These are phyloP conservation scores for Bombylius major DNA, from an alignment of 2,888 invertebrate species.

Conservation along the genomic window DNA sequence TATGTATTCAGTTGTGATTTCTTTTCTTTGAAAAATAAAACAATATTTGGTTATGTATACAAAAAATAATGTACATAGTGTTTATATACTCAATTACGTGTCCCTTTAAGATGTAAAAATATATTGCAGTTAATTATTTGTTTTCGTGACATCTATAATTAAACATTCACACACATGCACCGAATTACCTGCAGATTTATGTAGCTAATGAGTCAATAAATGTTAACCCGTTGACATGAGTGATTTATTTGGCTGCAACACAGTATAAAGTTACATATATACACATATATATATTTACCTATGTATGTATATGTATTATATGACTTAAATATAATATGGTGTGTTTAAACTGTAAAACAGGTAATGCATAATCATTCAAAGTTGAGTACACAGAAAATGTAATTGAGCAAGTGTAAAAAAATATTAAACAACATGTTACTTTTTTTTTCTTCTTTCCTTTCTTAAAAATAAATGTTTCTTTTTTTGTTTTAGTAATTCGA, in stretches of 20 bases:
- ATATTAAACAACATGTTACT: background rate
- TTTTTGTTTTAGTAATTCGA: too few species aligned
- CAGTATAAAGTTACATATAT: background rate
- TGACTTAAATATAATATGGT: too few species aligned
- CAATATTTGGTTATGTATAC: too few species aligned
- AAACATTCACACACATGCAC: slow-evolving; percentile 18
- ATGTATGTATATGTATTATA: too few species aligned
- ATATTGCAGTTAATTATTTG: slow-evolving; percentile 21
- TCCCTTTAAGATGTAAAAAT: background rate
- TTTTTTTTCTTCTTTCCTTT: background rate
- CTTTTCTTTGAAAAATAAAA: too few species aligned
- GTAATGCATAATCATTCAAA: background rate
- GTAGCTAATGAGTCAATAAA: slow-evolving; percentile 22
- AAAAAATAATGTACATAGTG: too few species aligned
- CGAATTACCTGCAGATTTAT: slow-evolving; percentile 15
- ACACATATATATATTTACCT: too few species aligned
- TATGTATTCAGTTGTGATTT: too few species aligned
- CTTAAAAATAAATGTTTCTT: too few species aligned
- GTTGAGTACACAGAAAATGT: background rate
- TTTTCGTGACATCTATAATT: slow-evolving; percentile 23
- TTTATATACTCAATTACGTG: too few species aligned
- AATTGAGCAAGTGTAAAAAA: background rate
- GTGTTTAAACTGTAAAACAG: too few species aligned
- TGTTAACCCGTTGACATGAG: slow-evolving; percentile 20
- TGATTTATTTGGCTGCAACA: slow-evolving; percentile 18